Evolutionary conservation across 2,888 invertebrate species (phyloP), one percentile per base, ranked within the genome.

Genomic region (Dicroscelio sp.): DNA sequence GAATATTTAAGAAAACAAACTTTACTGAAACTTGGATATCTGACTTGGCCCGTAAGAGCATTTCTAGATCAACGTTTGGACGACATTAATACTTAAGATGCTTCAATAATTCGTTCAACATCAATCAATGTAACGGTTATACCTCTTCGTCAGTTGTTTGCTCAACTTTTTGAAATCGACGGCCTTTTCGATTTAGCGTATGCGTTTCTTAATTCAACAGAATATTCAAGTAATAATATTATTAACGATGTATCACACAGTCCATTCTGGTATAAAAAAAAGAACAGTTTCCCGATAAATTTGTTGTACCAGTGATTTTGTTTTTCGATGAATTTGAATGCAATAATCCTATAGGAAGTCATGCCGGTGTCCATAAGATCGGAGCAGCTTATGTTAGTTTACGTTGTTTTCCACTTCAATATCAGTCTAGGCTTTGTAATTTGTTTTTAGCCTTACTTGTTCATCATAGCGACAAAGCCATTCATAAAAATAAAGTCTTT

Each of bases 51-150:
- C 23, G 23, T 4, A 65, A 73, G 75, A 60, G 38, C 52, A 75
- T 75, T 87, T 82, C 20, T 87, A 31, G 67, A 31, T 75, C 87
- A 87, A 58, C 58, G 58, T 5, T 43, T 79, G 27, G 69, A 63
- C 38, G 67, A 76, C 27, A 67, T 27, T 20, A 33, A 6, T 23
- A 12, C 25, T 1, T 12, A 20, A 14, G 17, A 75, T 30, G 43
- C 30, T 63, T 65, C 6, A 6, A 79, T 20, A 79, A 79, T 79
- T 10, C 8, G 25, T 1, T 63, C 73, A 30, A 31, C 6, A 2
- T 20, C 38, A 23, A 73, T 83, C 5, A 43, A n/a, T 0, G 14
- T 73, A 73, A 48, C 73, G 30, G 0, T 73, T n/a, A 73, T 73
- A 10, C 73, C 73, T 8, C 65, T 84, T 30, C 65, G 84, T 23